phyloP scores from a whole-genome alignment of 2,797 vertebrate species.

The Anguilla megastoma region DNA sequence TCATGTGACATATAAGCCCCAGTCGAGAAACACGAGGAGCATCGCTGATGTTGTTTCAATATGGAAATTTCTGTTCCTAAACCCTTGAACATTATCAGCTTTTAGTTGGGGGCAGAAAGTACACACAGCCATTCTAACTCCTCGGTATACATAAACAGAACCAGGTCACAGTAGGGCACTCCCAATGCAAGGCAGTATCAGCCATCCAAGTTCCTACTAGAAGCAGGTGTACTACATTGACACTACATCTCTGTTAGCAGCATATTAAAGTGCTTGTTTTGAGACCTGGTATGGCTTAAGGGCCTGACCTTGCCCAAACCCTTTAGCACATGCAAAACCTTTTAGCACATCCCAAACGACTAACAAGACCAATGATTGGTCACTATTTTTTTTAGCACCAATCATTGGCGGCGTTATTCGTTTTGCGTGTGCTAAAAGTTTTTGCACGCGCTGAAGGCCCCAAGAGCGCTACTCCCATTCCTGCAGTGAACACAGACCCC shows the following conservation, averaged over 20 bases:
- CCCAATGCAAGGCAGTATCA: neutral
- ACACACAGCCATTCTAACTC: too few species aligned
- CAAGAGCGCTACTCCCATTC: neutral
- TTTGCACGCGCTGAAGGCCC: neutral
- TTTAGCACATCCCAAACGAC: neutral
- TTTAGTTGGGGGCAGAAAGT: neutral
- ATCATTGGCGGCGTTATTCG: neutral
- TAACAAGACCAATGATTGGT: neutral
- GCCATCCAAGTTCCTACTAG: neutral
- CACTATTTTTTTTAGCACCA: neutral
- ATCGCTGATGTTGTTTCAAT: neutral
- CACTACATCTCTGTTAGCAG: neutral
- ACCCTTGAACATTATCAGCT: neutral
- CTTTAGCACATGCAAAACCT: neutral
- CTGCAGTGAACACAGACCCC: neutral
- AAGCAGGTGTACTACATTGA: neutral
- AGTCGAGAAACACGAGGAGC: neutral
- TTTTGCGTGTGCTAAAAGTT: neutral
- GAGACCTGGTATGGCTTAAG: neutral
- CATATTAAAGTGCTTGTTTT: neutral
- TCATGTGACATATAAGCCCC: neutral
- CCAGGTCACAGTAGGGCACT: neutral
- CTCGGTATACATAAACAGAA: too few species aligned
- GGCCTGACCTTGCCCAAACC: neutral
- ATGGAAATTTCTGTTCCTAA: neutral